Percentiles rank a stretch among this genome's conserved stretches.
Conservation (phyloP, 2,888 invertebrate species). For the Polydesmus complanatus region DNA sequence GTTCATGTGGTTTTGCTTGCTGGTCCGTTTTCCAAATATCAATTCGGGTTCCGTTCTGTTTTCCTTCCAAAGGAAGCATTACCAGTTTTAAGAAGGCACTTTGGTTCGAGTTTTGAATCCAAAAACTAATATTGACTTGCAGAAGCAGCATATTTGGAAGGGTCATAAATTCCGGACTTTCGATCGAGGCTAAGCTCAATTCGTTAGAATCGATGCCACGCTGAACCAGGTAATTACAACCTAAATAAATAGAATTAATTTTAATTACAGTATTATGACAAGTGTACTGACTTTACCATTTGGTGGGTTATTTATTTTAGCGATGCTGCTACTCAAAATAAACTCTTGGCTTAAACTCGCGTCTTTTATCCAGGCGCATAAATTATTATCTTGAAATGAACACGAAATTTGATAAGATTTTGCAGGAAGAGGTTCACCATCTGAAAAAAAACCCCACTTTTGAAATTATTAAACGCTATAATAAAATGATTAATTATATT, state of each 20-base stretch:
- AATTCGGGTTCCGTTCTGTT: not conserved
- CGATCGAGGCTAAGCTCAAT: not conserved
- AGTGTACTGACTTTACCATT: not conserved
- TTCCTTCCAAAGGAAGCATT: not conserved
- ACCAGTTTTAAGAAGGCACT: not conserved
- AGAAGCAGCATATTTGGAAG: not conserved
- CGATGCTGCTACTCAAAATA: too few relatives aligned
- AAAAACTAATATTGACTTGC: constrained; percentile 2
- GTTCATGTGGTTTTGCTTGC: too few relatives aligned
- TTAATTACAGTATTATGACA: too few relatives aligned
- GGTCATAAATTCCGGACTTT: not conserved
- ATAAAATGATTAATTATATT: too few relatives aligned
- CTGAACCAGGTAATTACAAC: not conserved
- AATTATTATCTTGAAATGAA: not conserved
- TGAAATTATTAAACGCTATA: too few relatives aligned
- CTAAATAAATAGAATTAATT: too few relatives aligned
- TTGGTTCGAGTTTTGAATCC: not conserved
- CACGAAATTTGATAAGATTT: not conserved
- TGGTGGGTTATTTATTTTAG: not conserved
- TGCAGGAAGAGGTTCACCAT: not conserved
- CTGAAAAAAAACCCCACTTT: too few relatives aligned
- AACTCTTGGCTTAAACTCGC: not conserved
- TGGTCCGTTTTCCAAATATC: not conserved
- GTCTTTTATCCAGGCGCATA: not conserved
- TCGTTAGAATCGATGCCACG: not conserved